phyloP scores from a whole-genome alignment of 1,140 invertebrate species.

The Gerris buenoi region DNA sequence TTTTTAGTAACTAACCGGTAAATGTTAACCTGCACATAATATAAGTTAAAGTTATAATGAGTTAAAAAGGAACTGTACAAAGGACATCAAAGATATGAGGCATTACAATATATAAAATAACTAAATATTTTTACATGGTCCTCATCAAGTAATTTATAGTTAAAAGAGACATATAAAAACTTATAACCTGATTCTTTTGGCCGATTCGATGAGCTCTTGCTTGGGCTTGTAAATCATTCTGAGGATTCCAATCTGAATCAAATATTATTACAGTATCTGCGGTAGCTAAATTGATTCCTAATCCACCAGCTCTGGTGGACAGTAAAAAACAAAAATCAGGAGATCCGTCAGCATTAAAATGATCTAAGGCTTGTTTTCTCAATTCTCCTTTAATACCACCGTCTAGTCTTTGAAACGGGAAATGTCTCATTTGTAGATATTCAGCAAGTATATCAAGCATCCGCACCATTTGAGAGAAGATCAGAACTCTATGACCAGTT shows the following conservation, averaged over 20 bases:
- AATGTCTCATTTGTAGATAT: slow-evolving; percentile 79
- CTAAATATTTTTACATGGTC: too few relatives aligned
- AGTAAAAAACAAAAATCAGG: slow-evolving; percentile 92
- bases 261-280: slow-evolving; percentile 99
- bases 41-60: too few relatives aligned
- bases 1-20: slow-evolving; percentile 92
- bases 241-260: slow-evolving; percentile 99
- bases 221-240: slow-evolving; percentile 95
- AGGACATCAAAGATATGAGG: too few relatives aligned
- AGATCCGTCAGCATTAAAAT: slow-evolving; percentile 88
- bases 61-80: too few relatives aligned
- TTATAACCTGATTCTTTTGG: slow-evolving; percentile 81
- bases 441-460: slow-evolving; percentile 92
- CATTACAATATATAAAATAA: too few relatives aligned
- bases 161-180: too few relatives aligned
- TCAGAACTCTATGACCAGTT: slow-evolving; percentile 87
- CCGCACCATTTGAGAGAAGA: slow-evolving; percentile 95
- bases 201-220: slow-evolving; percentile 95
- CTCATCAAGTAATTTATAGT: too few relatives aligned
- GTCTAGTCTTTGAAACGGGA: slow-evolving; percentile 85
- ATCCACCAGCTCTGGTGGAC: slow-evolving; percentile 89
- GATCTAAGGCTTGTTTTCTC: slow-evolving; percentile 78
- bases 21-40: slow-evolving; percentile 69
- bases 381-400: slow-evolving; percentile 88
- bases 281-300: slow-evolving; percentile 96